Percentiles rank a stretch among this genome's conserved stretches.
Conservation (phyloP, 1,140 invertebrate species). For the Frieseomelitta varia region DNA sequence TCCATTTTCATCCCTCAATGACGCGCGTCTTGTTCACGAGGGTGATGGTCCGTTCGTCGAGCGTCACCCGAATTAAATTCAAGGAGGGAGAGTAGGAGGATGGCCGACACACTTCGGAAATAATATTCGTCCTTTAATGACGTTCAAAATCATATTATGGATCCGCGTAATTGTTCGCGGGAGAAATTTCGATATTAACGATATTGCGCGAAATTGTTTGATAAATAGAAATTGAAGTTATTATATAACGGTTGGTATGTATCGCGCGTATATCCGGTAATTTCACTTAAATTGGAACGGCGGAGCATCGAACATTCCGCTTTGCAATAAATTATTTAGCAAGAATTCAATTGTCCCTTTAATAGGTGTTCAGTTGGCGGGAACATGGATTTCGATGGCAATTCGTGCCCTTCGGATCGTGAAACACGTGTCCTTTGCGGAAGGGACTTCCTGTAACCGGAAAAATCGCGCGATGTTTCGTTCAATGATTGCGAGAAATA, state of each 20-base stretch:
- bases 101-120: no score
- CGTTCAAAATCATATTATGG: background rate
- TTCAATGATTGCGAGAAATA: no score
- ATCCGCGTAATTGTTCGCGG: background rate
- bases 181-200: background rate
- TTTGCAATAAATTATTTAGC: background rate
- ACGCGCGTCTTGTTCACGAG: constrained; percentile 12
- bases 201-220: background rate
- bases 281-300: background rate
- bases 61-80: constrained; percentile 1
- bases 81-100: background rate
- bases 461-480: background rate
- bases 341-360: background rate
- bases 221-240: background rate
- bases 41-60: background rate
- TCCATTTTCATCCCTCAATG: constrained; percentile 47
- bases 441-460: background rate
- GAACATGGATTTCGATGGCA: background rate
- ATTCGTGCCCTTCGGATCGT: background rate
- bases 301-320: background rate
- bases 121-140: background rate
- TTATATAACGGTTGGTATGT: background rate
- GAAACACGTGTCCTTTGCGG: background rate
- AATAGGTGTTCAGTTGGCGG: background rate
- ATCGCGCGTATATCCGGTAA: background rate